Conservation (phyloP, 2,113 vertebrate species). For the Meleagris gallopavo region DNA sequence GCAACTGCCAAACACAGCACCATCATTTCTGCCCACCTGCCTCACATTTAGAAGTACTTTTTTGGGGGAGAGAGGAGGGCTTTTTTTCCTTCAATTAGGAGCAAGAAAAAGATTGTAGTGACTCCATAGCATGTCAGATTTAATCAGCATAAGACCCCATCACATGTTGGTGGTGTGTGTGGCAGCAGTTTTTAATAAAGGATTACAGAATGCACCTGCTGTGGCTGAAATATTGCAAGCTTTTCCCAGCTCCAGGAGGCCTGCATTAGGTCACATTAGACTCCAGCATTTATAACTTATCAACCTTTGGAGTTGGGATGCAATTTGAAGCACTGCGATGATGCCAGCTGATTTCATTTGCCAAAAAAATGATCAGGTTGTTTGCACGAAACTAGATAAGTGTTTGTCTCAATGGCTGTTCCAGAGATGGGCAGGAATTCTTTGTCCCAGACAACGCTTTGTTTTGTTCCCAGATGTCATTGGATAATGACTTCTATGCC, state of each 20-base stretch:
- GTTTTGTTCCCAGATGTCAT: conserved; percentile 63
- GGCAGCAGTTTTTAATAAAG: conserved; percentile 77
- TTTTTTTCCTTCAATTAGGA: conserved; percentile 72
- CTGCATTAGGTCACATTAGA: conserved; percentile 49
- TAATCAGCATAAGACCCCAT: conserved; percentile 67
- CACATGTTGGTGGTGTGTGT: conserved; percentile 16
- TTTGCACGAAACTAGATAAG: conserved; percentile 52
- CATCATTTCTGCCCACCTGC: conserved; percentile 19
- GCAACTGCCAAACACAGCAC: neutral
- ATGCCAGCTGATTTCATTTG: conserved; percentile 59
- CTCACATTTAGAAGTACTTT: conserved; percentile 3
- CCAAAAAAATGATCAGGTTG: conserved; percentile 49
- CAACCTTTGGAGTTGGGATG: neutral
- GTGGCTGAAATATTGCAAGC: conserved; percentile 57
- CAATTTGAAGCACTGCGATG: conserved; percentile 32
- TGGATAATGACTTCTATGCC: conserved; percentile 71
- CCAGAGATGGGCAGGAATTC: conserved; percentile 38
- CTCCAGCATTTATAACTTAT: conserved; percentile 66
- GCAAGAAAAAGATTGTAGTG: conserved; percentile 44
- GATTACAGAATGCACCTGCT: conserved; percentile 71
- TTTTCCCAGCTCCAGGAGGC: conserved; percentile 52
- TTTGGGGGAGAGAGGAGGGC: neutral
- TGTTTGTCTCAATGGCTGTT: conserved; percentile 70
- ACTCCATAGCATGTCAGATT: conserved; percentile 65
- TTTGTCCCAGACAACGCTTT: conserved; percentile 56